Base-by-base conservation (phyloP, 2,888 invertebrate species). In the Caenorhabditis sp. region DNA sequence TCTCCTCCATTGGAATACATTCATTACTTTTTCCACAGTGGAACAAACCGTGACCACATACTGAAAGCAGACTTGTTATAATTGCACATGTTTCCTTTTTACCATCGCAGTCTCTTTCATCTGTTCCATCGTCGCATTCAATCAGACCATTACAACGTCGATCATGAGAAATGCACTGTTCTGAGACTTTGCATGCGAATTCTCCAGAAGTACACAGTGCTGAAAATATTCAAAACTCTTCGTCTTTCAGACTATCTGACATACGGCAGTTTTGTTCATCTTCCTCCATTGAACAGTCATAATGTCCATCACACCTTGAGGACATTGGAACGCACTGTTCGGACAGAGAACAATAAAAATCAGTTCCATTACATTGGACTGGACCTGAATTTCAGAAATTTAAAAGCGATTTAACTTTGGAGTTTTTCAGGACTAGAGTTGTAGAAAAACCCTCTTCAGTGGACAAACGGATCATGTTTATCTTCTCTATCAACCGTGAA, bases 221-320 rank as follows among this genome's bases (percentile, higher is more conserved):
- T 90, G 71, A 67, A 82, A n/a, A 53, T 60, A n/a, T 35, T n/a
- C 20, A n/a, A 32, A n/a, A n/a, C n/a, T n/a, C n/a, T n/a, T n/a
- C n/a, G 0, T 51, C 24, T 51, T n/a, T 32, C 20, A 9, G 13
- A 2, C 5, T 13, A 44, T 22, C 2, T 15, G 64, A 83, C 90
- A 80, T 68, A 91, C 90, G 90, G 76, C 91, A 91, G 64, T 91
- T 91, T 69, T 91, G 91, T 72, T 91, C 91, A 77, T 91, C 91
- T 77, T 91, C 91, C 68, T 91, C 91, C 65, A 91, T 77, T 2
- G 87, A 78, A 61, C 91, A 91, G 72, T 91, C 90, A 74, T 91
- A 91, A 28, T 87, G 87, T 2, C 91, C 91, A 69, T 91, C 91
- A 76, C 91, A 91, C 64, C 91, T 64, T 32, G 85, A 80, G 4